Conservation (phyloP, 2,797 vertebrate genomes). For the Epinephelus awoara region DNA sequence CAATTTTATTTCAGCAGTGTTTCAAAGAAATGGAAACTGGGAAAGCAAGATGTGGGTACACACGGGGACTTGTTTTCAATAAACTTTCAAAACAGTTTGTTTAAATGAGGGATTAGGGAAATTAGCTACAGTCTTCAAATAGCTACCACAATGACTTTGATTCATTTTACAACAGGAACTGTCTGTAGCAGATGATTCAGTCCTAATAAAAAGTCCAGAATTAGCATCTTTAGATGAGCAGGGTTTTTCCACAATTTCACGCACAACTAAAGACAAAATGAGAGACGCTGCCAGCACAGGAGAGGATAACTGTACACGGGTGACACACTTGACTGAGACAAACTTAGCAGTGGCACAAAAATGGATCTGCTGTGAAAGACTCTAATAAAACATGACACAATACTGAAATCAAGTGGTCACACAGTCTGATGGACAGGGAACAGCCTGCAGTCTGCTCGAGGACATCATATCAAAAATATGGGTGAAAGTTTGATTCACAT, state of each 20-base stretch:
- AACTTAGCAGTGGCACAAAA: slow-evolving; percentile 22
- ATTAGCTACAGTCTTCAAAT: slow-evolving; percentile 55
- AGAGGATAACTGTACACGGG: neutral
- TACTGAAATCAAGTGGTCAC: slow-evolving; percentile 21
- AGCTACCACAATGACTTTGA: slow-evolving; percentile 56
- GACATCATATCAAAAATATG: slow-evolving; percentile 45
- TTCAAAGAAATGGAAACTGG: slow-evolving; percentile 69
- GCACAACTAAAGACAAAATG: slow-evolving; percentile 28
- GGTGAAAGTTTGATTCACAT: slow-evolving; percentile 23
- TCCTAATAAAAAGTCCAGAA: slow-evolving; percentile 60
- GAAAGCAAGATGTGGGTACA: slow-evolving; percentile 47
- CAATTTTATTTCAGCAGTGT: slow-evolving; percentile 71
- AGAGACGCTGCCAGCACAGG: neutral
- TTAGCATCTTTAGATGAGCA: slow-evolving; percentile 44
- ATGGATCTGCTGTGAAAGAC: slow-evolving; percentile 25
- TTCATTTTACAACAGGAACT: slow-evolving; percentile 64
- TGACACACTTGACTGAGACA: slow-evolving; percentile 4
- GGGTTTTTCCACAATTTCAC: slow-evolving; percentile 58
- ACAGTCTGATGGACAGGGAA: neutral
- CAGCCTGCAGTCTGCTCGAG: neutral
- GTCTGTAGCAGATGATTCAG: slow-evolving; percentile 43
- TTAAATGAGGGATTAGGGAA: slow-evolving; percentile 31
- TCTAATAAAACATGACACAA: slow-evolving; percentile 11
- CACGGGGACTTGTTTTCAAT: slow-evolving; percentile 54
- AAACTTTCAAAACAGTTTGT: slow-evolving; percentile 51